phyloP scores from a whole-genome alignment of 2,113 vertebrate genomes.

The Eclectus roratus region DNA sequence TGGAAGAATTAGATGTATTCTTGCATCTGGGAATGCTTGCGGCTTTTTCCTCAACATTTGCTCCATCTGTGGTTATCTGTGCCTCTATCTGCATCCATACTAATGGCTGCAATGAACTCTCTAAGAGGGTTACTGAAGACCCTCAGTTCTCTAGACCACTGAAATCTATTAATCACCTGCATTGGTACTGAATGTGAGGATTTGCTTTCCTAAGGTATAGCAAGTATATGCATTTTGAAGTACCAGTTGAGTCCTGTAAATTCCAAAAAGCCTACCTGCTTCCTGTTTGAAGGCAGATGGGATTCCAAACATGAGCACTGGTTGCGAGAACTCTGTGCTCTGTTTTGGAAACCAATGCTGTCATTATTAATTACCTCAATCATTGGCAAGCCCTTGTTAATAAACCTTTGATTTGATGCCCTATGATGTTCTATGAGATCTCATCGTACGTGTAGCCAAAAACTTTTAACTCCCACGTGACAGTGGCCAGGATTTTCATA shows the following conservation, averaged over 20 bases:
- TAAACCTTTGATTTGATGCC: neutral
- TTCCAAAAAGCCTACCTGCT: neutral
- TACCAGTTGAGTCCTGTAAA: neutral
- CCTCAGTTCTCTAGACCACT: neutral
- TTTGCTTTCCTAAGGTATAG: neutral
- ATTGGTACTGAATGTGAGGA: neutral
- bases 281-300: neutral
- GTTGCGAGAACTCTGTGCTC: neutral
- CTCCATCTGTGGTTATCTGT: neutral
- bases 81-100: neutral
- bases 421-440: neutral
- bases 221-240: neutral
- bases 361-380: neutral
- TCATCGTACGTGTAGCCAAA: neutral
- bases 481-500: neutral
- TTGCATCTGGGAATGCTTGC: neutral
- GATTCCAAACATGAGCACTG: neutral
- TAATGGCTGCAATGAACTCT: neutral
- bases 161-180: neutral
- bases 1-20: neutral
- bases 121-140: neutral
- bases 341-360: neutral
- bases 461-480: neutral
- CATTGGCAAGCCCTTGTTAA: neutral
- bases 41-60: neutral